phyloP scores from a whole-genome alignment of 2,888 invertebrate species.

The Caenorhabditis sp. region DNA sequence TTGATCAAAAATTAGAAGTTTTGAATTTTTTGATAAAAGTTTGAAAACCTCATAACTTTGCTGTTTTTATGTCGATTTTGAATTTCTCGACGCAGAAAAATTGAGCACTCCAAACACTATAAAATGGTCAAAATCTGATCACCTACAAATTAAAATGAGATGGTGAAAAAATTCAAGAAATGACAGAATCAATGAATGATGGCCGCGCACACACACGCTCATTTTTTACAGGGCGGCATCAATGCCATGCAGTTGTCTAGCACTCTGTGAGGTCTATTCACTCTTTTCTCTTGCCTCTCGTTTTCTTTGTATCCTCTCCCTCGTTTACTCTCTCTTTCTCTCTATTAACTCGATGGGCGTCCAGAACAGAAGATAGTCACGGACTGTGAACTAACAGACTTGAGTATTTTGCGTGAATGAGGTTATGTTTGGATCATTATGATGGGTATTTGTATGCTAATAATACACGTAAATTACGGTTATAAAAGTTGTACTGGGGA shows the following conservation, averaged over 20 bases:
- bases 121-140: not conserved
- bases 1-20: not conserved
- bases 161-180: not conserved
- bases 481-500: too few relatives aligned
- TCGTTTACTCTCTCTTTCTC: too few relatives aligned
- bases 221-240: not conserved
- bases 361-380: slow-evolving; percentile 54
- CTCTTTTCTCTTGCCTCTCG: not conserved
- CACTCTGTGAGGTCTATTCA: not conserved
- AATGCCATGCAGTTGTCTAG: not conserved
- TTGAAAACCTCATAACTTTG: not conserved
- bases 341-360: not conserved
- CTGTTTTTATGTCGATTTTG: not conserved
- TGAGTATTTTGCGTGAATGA: too few relatives aligned
- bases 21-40: not conserved
- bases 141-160: not conserved
- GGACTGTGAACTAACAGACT: not conserved
- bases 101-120: not conserved
- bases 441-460: too few relatives aligned
- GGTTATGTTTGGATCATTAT: too few relatives aligned
- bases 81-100: not conserved
- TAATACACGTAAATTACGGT: too few relatives aligned
- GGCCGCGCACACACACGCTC: not conserved
- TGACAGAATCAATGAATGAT: not conserved
- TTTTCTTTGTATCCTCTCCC: not conserved